phyloP scores from a whole-genome alignment of 2,888 invertebrate species.

The Campoplex capitator region DNA sequence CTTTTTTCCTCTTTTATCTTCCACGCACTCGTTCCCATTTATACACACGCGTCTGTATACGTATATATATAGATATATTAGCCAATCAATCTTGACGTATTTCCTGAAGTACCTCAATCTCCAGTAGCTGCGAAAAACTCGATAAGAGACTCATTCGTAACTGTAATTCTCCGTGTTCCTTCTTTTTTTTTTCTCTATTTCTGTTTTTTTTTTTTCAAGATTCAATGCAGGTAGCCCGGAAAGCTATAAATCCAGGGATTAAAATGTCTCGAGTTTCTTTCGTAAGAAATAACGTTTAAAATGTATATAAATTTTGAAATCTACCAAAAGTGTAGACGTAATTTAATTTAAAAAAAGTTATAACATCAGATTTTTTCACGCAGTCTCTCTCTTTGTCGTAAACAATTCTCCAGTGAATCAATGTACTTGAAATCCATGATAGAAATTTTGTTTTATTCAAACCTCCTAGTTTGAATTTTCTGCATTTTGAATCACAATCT shows the following conservation, averaged over 20 bases:
- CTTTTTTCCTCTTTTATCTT: conserved; percentile 5
- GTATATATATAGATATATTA: conserved; percentile 41
- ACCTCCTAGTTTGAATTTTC: too few relatives aligned
- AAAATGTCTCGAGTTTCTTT: conserved; percentile 35
- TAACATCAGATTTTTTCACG: not conserved
- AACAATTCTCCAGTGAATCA: not conserved
- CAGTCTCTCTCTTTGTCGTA: too few relatives aligned
- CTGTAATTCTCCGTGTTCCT: conserved; percentile 45
- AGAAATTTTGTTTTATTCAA: not conserved
- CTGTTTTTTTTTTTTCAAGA: conserved; percentile 1
- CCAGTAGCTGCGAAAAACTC: conserved; percentile 52
- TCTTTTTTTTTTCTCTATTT: conserved; percentile 22
- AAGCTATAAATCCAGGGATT: conserved; percentile 45
- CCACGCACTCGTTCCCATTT: conserved; percentile 8
- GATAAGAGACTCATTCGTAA: conserved; percentile 64
- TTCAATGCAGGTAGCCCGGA: not conserved
- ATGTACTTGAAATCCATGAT: not conserved
- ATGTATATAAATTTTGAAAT: not conserved
- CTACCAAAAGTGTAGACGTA: not conserved
- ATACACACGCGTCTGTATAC: conserved; percentile 34
- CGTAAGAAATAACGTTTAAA: conserved; percentile 1
- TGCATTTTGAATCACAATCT: too few relatives aligned
- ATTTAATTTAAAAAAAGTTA: not conserved
- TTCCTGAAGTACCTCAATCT: conserved; percentile 59
- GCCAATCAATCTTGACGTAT: conserved; percentile 64